phyloP scores from a whole-genome alignment of 1,140 invertebrate genomes.

The Frieseomelitta varia region DNA sequence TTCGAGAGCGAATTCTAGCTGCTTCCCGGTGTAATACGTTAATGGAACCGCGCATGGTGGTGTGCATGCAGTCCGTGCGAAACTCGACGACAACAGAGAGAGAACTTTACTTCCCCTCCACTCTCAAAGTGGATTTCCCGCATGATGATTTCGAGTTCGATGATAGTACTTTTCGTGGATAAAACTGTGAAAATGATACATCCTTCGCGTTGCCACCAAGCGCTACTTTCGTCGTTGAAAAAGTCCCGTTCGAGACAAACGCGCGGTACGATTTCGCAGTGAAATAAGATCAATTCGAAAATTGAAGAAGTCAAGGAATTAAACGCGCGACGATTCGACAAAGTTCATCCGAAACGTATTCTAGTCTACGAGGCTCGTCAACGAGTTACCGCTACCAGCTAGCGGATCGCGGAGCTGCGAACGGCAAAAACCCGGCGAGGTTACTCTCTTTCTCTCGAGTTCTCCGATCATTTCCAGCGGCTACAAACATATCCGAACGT shows the following conservation, averaged over 20 bases:
- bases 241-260: too few species aligned
- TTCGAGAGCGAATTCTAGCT: constrained; percentile 2
- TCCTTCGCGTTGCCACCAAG: not conserved
- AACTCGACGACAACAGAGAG: not conserved
- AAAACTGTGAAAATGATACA: not conserved
- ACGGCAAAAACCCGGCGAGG: not conserved
- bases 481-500: constrained; percentile 7
- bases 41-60: constrained; percentile 1
- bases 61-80: not conserved
- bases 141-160: not conserved
- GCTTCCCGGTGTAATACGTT: constrained; percentile 7
- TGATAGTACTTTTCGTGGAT: not conserved
- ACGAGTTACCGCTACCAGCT: not conserved
- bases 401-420: not conserved
- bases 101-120: not conserved
- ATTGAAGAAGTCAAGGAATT: too few species aligned
- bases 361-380: not conserved
- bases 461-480: constrained; percentile 9
- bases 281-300: too few species aligned
- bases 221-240: too few species aligned
- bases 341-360: not conserved
- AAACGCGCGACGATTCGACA: not conserved
- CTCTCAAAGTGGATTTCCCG: too few species aligned
- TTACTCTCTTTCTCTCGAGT: not conserved
- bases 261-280: too few species aligned